These are phyloP conservation scores for Chymomyza amoena DNA, from an alignment of 2,888 invertebrate species.

Conservation along the genomic window DNA sequence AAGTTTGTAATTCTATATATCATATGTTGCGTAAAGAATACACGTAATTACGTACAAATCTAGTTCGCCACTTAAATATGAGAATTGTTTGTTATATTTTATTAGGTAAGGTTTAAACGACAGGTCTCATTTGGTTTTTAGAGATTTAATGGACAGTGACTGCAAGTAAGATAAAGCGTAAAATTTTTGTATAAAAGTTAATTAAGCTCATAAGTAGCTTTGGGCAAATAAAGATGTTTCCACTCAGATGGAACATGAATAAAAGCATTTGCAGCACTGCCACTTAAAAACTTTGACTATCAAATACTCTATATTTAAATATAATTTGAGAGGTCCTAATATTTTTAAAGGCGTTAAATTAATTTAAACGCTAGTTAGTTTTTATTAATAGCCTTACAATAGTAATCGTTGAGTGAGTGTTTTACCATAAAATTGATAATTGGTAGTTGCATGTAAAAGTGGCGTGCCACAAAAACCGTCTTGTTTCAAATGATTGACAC, in stretches of 20 bases:
- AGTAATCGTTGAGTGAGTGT: too few species aligned
- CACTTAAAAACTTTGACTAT: neutral
- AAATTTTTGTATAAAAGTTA: neutral
- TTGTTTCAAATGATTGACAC: too few species aligned
- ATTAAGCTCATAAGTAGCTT: neutral
- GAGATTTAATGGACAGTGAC: neutral
- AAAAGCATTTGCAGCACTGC: too few species aligned
- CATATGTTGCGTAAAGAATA: too few species aligned
- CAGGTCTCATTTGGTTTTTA: neutral
- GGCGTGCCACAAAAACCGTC: too few species aligned
- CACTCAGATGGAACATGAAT: neutral
- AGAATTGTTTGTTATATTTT: neutral
- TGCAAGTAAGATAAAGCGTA: neutral
- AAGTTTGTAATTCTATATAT: neutral
- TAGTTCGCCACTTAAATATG: neutral
- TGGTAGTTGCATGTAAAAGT: too few species aligned
- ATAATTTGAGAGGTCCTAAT: too few species aligned
- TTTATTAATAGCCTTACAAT: too few species aligned
- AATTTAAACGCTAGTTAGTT: too few species aligned
- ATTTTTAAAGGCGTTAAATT: too few species aligned
- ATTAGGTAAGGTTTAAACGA: neutral
- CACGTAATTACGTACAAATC: neutral
- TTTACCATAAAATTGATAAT: too few species aligned
- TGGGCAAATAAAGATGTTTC: neutral
- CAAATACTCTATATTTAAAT: neutral